Evolutionary conservation across 2,113 vertebrate species (phyloP), one percentile per base, ranked within the genome.

Genomic region (Urocolius indicus): DNA sequence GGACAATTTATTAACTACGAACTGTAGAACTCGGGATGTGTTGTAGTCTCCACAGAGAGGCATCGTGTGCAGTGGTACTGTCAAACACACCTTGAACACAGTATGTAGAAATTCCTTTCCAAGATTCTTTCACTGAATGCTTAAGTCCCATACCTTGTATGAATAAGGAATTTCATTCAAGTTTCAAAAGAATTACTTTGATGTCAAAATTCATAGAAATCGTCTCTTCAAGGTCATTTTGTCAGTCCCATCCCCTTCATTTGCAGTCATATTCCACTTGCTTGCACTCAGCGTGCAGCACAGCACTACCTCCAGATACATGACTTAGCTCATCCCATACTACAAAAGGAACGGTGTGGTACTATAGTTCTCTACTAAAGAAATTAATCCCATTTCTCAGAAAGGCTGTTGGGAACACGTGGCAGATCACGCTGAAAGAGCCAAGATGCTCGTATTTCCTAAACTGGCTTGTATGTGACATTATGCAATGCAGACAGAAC

Each of bases 351-450:
- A 29, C 2, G 1, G 55, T 7, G 29, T 8, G 16, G 26, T 10
- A 41, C 18, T 2, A 34, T 2, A 19, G 38, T 26, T 69, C 61
- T 38, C 51, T n/a, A 38, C 34, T 49, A 20, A 54, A 59, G 24
- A 54, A 68, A 24, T 7, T 1, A 38, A 48, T 17, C 45, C 52
- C 17, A 4, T 19, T 79, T 65, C 68, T 59, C 34, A 36, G 38
- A 51, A 79, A 74, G 57, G 41, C 62, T 49, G 23, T 55, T 29
- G 30, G 55, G 62, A 80, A 54, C 16, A 59, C 1, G 0, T 24
- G 27, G 41, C 0, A 0, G n/a, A 38, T 16, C 2, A 0, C 27
- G 34, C 23, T n/a, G 41, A 76, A 91, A 49, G 34, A 49, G 23
- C 11, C 75, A 55, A 48, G 49, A 62, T 20, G 13, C 11, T 30